Conservation (phyloP, 2,113 vertebrate species). For the Nicator chloris region DNA sequence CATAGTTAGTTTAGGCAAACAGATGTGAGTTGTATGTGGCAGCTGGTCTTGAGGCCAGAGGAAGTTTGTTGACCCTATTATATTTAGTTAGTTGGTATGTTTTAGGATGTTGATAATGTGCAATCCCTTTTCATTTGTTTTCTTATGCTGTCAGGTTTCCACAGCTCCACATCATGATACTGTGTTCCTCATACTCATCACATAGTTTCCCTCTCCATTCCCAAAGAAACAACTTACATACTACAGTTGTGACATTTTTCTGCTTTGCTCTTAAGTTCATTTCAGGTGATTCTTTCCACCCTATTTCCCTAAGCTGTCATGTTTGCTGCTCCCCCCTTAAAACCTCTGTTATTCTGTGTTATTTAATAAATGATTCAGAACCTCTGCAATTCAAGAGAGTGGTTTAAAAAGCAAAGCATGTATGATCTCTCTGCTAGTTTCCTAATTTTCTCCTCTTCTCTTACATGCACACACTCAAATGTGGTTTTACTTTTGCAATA, state of each 20-base stretch:
- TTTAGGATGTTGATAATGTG: neutral
- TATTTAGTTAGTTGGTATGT: neutral
- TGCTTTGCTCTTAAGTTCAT: neutral
- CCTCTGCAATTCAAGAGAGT: neutral
- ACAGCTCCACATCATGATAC: neutral
- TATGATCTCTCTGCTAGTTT: neutral
- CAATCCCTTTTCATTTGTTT: neutral
- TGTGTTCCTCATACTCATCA: neutral
- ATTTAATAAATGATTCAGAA: neutral
- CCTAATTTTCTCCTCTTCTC: neutral
- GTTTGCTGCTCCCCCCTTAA: neutral
- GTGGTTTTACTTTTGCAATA: neutral
- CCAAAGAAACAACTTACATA: neutral
- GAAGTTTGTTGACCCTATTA: neutral
- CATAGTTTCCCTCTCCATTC: neutral
- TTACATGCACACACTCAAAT: neutral
- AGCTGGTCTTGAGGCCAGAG: neutral
- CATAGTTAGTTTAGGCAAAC: neutral
- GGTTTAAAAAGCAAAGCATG: neutral
- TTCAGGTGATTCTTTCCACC: conserved; percentile 1
- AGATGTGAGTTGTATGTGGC: neutral
- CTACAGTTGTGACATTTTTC: neutral
- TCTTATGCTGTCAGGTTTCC: neutral
- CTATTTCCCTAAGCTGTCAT: neutral
- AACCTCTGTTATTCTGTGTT: neutral